phyloP scores from a whole-genome alignment of 2,113 vertebrate genomes.

The Cyprinodon variegatus region DNA sequence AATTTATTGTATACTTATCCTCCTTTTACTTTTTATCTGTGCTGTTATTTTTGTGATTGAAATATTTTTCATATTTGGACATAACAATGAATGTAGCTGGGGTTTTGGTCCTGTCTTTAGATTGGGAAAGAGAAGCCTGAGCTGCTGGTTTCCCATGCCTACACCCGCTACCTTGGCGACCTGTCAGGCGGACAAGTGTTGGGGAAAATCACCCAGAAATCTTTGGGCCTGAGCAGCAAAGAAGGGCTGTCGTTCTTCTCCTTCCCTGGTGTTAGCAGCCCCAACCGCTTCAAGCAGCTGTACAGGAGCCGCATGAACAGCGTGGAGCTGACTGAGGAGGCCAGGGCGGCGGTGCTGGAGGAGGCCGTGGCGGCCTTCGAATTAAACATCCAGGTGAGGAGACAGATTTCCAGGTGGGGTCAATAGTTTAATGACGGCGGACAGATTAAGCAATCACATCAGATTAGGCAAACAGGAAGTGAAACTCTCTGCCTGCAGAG shows the following conservation, averaged over 20 bases:
- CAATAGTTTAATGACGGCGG: not conserved
- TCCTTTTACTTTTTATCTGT: too few relatives aligned
- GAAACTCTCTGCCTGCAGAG: not conserved
- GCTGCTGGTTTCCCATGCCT: conserved; percentile 91
- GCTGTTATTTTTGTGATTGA: too few relatives aligned
- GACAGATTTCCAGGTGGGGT: not conserved
- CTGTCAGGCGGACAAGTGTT: conserved; percentile 94
- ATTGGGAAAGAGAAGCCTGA: conserved; percentile 83
- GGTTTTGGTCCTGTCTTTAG: conserved; percentile 31
- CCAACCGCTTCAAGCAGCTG: conserved; percentile 94
- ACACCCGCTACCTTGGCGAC: conserved; percentile 94
- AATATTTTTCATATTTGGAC: too few relatives aligned
- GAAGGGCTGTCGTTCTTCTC: conserved; percentile 90
- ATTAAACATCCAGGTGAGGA: conserved; percentile 81
- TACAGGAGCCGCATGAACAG: conserved; percentile 94
- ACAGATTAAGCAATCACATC: fast-evolving
- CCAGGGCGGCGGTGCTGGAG: conserved; percentile 77
- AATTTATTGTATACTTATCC: too few relatives aligned
- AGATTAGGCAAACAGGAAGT: conserved; percentile 25
- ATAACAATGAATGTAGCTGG: not conserved
- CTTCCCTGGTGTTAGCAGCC: conserved; percentile 84
- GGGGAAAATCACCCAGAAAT: conserved; percentile 92
- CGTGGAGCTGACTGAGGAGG: conserved; percentile 81
- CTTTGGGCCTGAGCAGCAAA: conserved; percentile 83
- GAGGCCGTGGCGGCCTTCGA: conserved; percentile 88